phyloP scores from a whole-genome alignment of 2,888 invertebrate species.

The Clusia tigrina region DNA sequence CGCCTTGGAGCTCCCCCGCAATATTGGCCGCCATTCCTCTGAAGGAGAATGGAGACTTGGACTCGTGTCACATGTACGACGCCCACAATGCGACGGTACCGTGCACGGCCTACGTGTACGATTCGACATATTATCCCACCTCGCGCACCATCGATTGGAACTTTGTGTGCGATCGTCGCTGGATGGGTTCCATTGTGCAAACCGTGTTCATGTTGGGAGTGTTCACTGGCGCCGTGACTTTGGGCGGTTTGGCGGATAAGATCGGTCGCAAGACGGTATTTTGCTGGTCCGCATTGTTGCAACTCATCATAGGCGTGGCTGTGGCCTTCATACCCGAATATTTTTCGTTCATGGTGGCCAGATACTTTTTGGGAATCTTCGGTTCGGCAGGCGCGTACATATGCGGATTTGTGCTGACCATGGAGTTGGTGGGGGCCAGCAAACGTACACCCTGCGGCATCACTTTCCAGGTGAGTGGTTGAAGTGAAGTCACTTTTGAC shows the following conservation, averaged over 20 bases:
- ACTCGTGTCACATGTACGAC: constrained; percentile 70
- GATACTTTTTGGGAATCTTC: constrained; percentile 81
- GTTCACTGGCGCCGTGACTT: constrained; percentile 77
- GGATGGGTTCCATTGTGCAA: constrained; percentile 84
- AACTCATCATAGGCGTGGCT: constrained; percentile 74
- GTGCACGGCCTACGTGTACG: constrained; percentile 74
- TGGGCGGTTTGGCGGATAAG: constrained; percentile 82
- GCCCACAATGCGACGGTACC: constrained; percentile 61
- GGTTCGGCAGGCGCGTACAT: constrained; percentile 77
- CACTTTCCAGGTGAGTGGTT: constrained; percentile 65
- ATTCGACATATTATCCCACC: constrained; percentile 75
- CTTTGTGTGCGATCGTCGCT: constrained; percentile 79
- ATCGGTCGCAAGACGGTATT: constrained; percentile 82
- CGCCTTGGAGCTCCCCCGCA: constrained; percentile 68
- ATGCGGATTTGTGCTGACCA: constrained; percentile 69
- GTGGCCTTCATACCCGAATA: constrained; percentile 83
- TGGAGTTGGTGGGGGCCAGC: constrained; percentile 84
- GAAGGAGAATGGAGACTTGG: constrained; percentile 68
- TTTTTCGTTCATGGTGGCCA: constrained; percentile 73
- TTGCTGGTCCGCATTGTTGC: constrained; percentile 77
- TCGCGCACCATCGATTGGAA: constrained; percentile 84
- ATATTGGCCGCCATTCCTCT: constrained; percentile 69
- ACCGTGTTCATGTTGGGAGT: constrained; percentile 81
- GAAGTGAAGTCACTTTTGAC: neutral
- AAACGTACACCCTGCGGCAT: constrained; percentile 83